Conservation (phyloP, 2,113 vertebrate genomes). For the Ctenomys sociabilis region DNA sequence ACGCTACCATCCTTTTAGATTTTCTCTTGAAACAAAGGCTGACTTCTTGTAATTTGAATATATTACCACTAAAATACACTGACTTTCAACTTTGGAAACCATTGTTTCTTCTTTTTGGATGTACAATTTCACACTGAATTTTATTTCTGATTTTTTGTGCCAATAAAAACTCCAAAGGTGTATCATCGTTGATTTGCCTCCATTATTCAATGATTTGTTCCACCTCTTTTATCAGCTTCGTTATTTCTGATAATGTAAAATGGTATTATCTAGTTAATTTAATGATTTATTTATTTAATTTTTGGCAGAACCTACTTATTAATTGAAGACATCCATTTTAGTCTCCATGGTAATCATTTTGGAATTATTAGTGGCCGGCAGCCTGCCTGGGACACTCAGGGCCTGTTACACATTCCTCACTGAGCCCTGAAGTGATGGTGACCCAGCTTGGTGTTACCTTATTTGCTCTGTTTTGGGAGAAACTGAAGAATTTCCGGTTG, state of each 20-base stretch:
- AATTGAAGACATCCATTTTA: not conserved
- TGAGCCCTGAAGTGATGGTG: not conserved
- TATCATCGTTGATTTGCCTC: not conserved
- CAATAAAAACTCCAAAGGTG: not conserved
- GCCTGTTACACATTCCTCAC: not conserved
- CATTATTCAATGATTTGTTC: not conserved
- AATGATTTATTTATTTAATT: constrained; percentile 33
- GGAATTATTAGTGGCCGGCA: not conserved
- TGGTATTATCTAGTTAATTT: not conserved
- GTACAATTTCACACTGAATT: not conserved
- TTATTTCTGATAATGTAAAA: constrained; percentile 28
- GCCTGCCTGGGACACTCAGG: not conserved
- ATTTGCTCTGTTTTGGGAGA: not conserved
- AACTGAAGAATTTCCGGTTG: not conserved
- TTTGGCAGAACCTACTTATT: not conserved
- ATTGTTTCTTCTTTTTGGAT: not conserved
- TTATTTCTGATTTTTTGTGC: not conserved
- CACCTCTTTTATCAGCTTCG: not conserved
- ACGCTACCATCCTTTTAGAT: not conserved
- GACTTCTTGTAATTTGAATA: not conserved
- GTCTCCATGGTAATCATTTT: not conserved
- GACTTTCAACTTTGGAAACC: not conserved
- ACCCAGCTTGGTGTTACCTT: not conserved
- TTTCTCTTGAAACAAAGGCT: not conserved
- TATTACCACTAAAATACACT: not conserved